Conservation (phyloP, 2,888 invertebrate species). For the Gerris lacustris region DNA sequence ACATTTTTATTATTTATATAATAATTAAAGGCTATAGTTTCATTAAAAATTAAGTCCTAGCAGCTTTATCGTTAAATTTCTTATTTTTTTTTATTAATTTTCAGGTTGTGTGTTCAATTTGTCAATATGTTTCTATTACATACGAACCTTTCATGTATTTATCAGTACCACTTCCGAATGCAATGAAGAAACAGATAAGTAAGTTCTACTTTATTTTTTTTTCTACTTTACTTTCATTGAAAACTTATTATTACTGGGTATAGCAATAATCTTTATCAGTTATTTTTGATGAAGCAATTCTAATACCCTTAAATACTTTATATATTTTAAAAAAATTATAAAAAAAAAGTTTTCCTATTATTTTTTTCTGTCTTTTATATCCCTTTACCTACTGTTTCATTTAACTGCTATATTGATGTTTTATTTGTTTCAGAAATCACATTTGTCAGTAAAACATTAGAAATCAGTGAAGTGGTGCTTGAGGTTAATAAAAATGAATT, state of each 20-base stretch:
- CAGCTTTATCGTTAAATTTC: no score
- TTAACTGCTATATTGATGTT: not conserved
- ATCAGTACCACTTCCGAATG: conserved; percentile 51
- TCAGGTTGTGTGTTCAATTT: conserved; percentile 49
- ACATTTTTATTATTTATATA: no score
- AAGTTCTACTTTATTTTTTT: conserved; percentile 30
- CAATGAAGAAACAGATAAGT: conserved; percentile 48
- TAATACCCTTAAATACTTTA: conserved; percentile 5
- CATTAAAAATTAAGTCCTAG: no score
- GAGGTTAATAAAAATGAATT: conserved; percentile 45
- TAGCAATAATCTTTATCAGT: not conserved
- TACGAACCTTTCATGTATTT: conserved; percentile 56
- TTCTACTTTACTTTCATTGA: conserved; percentile 20
- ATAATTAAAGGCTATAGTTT: no score
- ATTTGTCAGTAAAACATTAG: conserved; percentile 40
- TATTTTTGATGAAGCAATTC: not conserved
- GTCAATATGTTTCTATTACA: conserved; percentile 49
- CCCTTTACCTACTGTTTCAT: no score
- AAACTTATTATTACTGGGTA: no score
- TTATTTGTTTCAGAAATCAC: conserved; percentile 39
- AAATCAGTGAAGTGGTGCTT: conserved; percentile 41
- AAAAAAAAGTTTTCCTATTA: no score
- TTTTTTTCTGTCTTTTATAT: no score
- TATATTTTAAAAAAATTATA: no score
- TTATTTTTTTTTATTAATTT: conserved; percentile 24